Evolutionary conservation across 2,113 vertebrate genomes (phyloP), one percentile per base, ranked within the genome.

Genomic region (Antechinus flavipes): DNA sequence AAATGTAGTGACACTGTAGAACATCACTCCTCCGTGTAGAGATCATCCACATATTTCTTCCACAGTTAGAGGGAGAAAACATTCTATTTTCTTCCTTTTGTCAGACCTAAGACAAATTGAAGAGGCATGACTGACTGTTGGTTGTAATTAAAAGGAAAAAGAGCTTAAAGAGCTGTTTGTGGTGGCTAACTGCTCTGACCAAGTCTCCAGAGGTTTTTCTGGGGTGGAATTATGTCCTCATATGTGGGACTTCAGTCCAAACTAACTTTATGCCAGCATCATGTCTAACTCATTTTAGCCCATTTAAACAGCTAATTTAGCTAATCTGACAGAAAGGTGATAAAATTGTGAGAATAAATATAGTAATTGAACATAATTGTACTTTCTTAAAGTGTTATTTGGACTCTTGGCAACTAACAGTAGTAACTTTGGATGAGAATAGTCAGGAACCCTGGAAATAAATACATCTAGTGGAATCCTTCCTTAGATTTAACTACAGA

Each of bases 401-500:
- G 35, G 68, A 76, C 35, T 76, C 19, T 42, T 22, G 89, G 50
- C 93, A 52, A 92, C 94, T 95, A 30, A 8, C 12, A 52, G 90
- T 61, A 47, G 76, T 61, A 25, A 54, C 94, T 89, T 89, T 94
- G 92, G 9, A 91, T 93, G 24, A 26, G 91, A 91, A 68, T 84
- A 84, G 22, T 84, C 30, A 68, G 61, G 12, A 68, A 68, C 91
- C 92, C 24, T 5, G 1, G 22, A 90, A 24, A 1, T 19, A 26
- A 89, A 56, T 90, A 56, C 76, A 76, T 76, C 89, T 84, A 92
- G 89, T 76, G 76, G 93, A 94, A 10, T 92, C 30, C 49, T 50
- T 93, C 56, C 94, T 58, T 90, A 58, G 90, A 93, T 94, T 92
- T 89, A 97, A 54, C 93, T 30, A 6, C 46, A 53, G 91, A 94